A percentile compares a stretch with the other conserved stretches of the same genome.
phyloP scores from a whole-genome alignment of 2,888 invertebrate species.

The Latrodectus elegans region DNA sequence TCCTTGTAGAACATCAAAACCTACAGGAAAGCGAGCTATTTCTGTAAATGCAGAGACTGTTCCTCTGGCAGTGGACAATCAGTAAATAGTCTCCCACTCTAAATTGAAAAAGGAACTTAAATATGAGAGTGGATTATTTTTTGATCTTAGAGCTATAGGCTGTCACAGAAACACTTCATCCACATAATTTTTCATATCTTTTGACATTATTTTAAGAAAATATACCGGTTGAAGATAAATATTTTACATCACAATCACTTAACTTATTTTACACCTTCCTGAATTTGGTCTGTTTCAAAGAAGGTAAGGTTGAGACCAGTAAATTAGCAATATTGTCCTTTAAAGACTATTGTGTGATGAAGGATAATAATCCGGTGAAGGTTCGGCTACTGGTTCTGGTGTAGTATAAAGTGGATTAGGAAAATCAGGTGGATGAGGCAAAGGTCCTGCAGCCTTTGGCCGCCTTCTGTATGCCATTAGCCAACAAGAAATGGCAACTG shows the following conservation, averaged over 20 bases:
- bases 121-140: neutral
- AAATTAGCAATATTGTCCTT: constrained; percentile 1
- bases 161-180: neutral
- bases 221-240: neutral
- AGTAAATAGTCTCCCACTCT: constrained; percentile 13
- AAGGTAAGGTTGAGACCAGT: neutral
- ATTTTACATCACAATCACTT: neutral
- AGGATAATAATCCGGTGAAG: constrained; percentile 84
- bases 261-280: neutral
- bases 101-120: constrained; percentile 27
- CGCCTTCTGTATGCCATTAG: constrained; percentile 92
- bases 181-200: neutral
- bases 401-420: constrained; percentile 93
- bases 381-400: constrained; percentile 86
- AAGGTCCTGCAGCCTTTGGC: constrained; percentile 89
- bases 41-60: constrained; percentile 39
- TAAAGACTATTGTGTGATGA: constrained; percentile 70
- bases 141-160: neutral
- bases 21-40: constrained; percentile 68
- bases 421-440: constrained; percentile 96
- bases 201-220: neutral
- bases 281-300: neutral
- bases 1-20: constrained; percentile 37
- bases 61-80: neutral
- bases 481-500: constrained; percentile 96